phyloP scores from a whole-genome alignment of 2,113 vertebrate genomes.

The Zapus hudsonius region DNA sequence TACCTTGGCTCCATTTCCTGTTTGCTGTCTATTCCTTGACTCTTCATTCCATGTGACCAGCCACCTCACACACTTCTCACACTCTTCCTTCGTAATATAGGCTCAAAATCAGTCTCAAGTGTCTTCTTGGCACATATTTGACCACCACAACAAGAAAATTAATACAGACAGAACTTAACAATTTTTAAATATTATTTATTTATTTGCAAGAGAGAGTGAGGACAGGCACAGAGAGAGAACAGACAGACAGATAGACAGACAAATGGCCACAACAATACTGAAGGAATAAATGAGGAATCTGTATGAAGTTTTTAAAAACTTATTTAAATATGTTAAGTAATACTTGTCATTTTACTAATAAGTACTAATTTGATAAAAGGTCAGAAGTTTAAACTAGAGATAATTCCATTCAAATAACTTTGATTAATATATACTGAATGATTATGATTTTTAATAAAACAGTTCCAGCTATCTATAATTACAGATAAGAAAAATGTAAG shows the following conservation, averaged over 20 bases:
- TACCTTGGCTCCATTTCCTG: not conserved
- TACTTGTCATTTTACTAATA: not conserved
- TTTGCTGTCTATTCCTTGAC: not conserved
- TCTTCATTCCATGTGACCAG: not conserved
- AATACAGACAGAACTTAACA: too few species aligned
- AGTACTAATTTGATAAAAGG: not conserved
- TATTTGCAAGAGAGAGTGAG: too few species aligned
- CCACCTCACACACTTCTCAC: not conserved
- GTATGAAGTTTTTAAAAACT: not conserved
- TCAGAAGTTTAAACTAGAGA: not conserved
- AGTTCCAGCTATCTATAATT: not conserved
- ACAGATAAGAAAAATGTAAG: constrained; percentile 14
- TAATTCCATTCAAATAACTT: constrained; percentile 15
- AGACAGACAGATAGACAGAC: too few species aligned
- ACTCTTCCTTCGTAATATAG: not conserved
- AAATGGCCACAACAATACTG: not conserved
- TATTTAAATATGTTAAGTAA: not conserved
- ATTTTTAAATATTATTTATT: too few species aligned
- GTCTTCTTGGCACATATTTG: not conserved
- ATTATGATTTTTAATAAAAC: constrained; percentile 17
- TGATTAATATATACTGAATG: constrained; percentile 29
- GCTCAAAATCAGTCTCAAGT: not conserved
- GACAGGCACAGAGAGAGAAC: too few species aligned
- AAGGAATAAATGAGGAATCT: not conserved
- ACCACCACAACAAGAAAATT: too few species aligned